These are phyloP conservation scores for Pterocles burchelli DNA, from an alignment of 2,113 vertebrate species.

Conservation along the genomic window DNA sequence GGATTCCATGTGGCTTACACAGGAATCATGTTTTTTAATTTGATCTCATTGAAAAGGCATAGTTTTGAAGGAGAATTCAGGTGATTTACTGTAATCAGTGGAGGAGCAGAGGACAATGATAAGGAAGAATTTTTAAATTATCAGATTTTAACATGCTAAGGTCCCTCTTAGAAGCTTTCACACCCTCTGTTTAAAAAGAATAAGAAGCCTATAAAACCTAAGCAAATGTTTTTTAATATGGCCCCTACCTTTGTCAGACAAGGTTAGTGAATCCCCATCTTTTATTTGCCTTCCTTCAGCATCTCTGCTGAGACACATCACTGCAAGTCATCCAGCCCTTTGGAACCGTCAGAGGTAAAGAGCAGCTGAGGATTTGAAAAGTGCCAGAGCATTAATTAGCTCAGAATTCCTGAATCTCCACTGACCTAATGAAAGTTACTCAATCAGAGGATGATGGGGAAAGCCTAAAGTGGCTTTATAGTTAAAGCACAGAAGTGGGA, in stretches of 20 bases:
- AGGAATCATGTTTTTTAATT: background rate
- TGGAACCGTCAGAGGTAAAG: constrained; percentile 10
- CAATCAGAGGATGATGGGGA: constrained; percentile 1
- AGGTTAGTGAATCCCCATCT: constrained; percentile 34
- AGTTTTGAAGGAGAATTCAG: background rate
- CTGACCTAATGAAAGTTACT: constrained; percentile 33
- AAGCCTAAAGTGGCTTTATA: background rate
- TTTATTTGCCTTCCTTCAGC: constrained; percentile 55
- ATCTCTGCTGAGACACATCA: constrained; percentile 40
- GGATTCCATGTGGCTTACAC: background rate
- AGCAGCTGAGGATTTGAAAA: constrained; percentile 32
- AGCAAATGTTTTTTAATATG: background rate
- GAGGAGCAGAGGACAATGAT: background rate
- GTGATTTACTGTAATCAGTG: background rate
- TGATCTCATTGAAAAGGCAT: background rate
- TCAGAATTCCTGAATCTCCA: constrained; percentile 36
- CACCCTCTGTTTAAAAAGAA: background rate
- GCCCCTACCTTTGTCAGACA: constrained; percentile 35
- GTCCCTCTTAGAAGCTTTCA: background rate
- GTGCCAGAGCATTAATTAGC: constrained; percentile 55
- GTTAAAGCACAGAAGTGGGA: constrained; percentile 6
- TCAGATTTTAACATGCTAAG: background rate
- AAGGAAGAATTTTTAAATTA: background rate
- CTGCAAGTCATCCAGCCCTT: background rate
- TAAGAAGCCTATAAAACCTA: constrained; percentile 6